Base-by-base conservation (phyloP, 1,140 invertebrate genomes). In the Drosophila mayri region DNA sequence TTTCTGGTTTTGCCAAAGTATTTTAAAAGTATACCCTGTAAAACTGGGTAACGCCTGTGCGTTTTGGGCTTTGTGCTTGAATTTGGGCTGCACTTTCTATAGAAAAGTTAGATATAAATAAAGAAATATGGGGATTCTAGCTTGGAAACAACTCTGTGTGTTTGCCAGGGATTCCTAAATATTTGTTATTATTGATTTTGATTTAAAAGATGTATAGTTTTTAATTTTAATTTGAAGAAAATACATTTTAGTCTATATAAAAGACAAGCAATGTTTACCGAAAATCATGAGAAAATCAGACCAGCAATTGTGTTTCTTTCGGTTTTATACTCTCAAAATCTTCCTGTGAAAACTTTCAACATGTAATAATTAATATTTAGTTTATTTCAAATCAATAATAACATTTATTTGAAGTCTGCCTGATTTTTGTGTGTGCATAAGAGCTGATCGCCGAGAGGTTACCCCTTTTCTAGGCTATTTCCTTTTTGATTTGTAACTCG, bases 401-500 rank as follows among this genome's bases (percentile, higher is more conserved):
- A 38, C 9, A 25, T 38, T 40, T 55, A 4, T 10, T 16, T 1
- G 0, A 6, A 2, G 4, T 55, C 52, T 25, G 18, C 52, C 52
- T 38, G 52, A 20, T n/a, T 44, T 25, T 32, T 14, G 32, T 14
- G 37, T 50, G 55, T 59, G 30, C 58, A 52, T 0, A 77, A 71
- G 83, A 88, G 76, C 79, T 62, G 61, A 70, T 43, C 50, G 70
- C 35, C 50, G 41, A 57, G 40, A 63, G 81, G 63, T 59, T 46
- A 22, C 49, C 62, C 46, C 60, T 59, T 37, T 30, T 61, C 70
- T 90, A 90, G 74, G 68, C 75, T 70, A 91, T 83, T 71, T 92
- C 91, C 62, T 86, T 85, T 83, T 92, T 92, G 83, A 92, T 92
- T 92, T 85, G 84, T 88, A 92, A 77, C 76, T 92, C 90, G 81